These are phyloP conservation scores for Pangasius krempfi DNA, from an alignment of 2,797 vertebrate genomes.

Conservation along the genomic window DNA sequence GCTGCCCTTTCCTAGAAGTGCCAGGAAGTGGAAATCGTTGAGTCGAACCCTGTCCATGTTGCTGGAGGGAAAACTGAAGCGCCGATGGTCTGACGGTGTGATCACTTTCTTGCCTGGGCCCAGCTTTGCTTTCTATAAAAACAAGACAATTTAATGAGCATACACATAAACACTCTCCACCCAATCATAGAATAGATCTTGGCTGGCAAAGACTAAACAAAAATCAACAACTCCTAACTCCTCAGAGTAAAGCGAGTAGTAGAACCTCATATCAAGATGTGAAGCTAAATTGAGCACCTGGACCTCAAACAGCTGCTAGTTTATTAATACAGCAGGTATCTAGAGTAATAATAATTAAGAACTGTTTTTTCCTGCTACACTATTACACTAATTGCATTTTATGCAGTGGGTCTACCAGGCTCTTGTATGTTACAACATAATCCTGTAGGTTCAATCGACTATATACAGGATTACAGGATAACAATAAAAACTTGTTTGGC, in stretches of 20 bases:
- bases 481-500: background rate
- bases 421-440: background rate
- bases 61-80: constrained; percentile 83
- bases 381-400: background rate
- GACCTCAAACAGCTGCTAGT: constrained; percentile 13
- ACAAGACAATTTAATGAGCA: constrained; percentile 18
- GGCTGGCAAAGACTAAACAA: background rate
- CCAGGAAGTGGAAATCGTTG: constrained; percentile 94
- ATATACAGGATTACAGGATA: background rate
- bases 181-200: constrained; percentile 5
- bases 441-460: background rate
- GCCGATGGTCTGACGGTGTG: constrained; percentile 86
- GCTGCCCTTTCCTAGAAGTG: constrained; percentile 95
- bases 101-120: constrained; percentile 94
- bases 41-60: constrained; percentile 90
- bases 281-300: background rate
- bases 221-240: background rate
- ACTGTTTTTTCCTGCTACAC: background rate
- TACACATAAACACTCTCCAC: constrained; percentile 17
- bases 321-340: background rate
- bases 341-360: too few relatives aligned
- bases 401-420: background rate
- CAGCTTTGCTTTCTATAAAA: constrained; percentile 90
- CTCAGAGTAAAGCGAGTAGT: background rate
- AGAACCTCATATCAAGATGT: background rate